These are phyloP conservation scores for Ceratosolen fusciceps DNA, from an alignment of 1,140 invertebrate species.

Conservation along the genomic window DNA sequence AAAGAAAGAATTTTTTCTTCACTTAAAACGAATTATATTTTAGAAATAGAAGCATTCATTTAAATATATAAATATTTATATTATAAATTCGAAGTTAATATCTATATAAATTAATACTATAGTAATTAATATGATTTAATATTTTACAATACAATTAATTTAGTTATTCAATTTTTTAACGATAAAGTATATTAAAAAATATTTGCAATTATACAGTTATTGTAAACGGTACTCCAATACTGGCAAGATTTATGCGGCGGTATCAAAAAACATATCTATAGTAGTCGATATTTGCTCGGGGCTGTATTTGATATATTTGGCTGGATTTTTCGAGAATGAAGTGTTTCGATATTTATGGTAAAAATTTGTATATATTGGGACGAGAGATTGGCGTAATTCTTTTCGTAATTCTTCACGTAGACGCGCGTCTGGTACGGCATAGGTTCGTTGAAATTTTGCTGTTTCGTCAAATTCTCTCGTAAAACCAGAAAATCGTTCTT, in stretches of 20 bases:
- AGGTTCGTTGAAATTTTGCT: constrained; percentile 86
- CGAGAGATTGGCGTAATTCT: constrained; percentile 71
- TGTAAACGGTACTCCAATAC: too few relatives aligned
- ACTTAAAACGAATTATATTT: not conserved
- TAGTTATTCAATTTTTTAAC: not conserved
- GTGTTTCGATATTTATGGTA: constrained; percentile 77
- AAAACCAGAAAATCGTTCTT: constrained; percentile 91
- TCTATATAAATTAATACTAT: too few relatives aligned
- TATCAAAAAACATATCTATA: constrained; percentile 90
- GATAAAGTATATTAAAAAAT: not conserved
- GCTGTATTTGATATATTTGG: constrained; percentile 95
- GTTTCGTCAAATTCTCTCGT: constrained; percentile 96
- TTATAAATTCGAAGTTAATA: too few relatives aligned
- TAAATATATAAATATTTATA: not conserved
- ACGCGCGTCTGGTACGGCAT: constrained; percentile 93
- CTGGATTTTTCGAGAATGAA: constrained; percentile 90
- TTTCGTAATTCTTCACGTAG: constrained; percentile 77
- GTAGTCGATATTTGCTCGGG: constrained; percentile 85
- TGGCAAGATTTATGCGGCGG: constrained; percentile 74
- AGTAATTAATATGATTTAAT: not conserved
- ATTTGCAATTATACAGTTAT: not conserved
- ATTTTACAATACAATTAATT: not conserved
- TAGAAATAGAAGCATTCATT: not conserved
- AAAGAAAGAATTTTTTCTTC: not conserved
- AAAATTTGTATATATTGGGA: constrained; percentile 87